These are phyloP conservation scores for Proteles cristata DNA, from an alignment of 2,113 vertebrate genomes.

Conservation along the genomic window DNA sequence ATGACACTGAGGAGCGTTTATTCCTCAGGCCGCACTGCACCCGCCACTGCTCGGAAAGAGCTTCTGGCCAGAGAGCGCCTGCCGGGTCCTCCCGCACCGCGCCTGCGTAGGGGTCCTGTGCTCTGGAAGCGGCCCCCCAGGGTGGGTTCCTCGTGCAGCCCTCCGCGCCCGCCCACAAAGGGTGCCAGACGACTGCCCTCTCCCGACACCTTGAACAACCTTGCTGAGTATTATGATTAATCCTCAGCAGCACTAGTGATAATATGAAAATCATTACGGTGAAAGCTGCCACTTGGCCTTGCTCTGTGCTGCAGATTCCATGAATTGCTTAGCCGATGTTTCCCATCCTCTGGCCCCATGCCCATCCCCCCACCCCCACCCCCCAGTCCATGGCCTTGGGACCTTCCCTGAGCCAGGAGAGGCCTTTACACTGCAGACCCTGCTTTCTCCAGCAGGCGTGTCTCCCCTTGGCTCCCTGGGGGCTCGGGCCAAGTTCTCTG, in stretches of 20 bases:
- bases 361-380: too few relatives aligned
- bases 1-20: background rate
- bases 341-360: background rate
- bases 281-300: background rate
- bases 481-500: constrained; percentile 41
- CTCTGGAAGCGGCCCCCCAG: background rate
- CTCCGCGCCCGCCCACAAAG: background rate
- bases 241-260: background rate
- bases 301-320: background rate
- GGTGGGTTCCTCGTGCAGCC: background rate
- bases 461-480: background rate
- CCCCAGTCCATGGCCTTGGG: background rate
- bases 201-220: background rate
- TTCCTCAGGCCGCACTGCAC: rapidly evolving
- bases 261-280: constrained; percentile 56
- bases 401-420: background rate
- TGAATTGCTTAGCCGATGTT: background rate
- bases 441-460: background rate
- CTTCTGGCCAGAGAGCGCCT: background rate
- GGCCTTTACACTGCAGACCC: background rate
- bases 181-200: background rate
- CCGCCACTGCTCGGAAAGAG: background rate
- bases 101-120: background rate
- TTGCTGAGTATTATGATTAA: constrained; percentile 39
- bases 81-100: rapidly evolving